A percentile compares a stretch with the other conserved stretches of the same genome.
These are phyloP conservation scores for Epizoanthus stellaris DNA, from an alignment of 92 coral and sea anemone genomes.

Conservation along the genomic window DNA sequence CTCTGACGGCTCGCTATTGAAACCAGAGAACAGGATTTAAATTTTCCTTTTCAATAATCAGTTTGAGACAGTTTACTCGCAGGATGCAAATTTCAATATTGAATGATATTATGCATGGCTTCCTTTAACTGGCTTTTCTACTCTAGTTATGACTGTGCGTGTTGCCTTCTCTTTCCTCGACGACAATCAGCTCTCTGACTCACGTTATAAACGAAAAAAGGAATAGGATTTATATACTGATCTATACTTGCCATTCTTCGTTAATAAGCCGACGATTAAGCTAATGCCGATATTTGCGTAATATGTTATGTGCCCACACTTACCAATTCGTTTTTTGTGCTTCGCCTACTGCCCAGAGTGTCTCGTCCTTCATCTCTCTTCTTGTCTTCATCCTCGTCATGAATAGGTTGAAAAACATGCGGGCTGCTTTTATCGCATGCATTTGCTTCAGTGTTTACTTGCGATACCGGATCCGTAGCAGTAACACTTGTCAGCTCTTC, in stretches of 20 bases:
- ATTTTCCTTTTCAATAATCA: slow-evolving; percentile 7
- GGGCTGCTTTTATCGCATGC: not conserved
- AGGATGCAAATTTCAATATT: not conserved
- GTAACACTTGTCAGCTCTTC: not conserved
- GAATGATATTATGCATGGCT: not conserved
- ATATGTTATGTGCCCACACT: slow-evolving; percentile 1
- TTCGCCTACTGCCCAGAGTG: slow-evolving; percentile 1
- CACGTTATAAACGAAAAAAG: not conserved
- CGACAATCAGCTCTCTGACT: too few relatives aligned
- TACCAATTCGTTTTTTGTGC: slow-evolving; percentile 37
- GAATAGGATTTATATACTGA: too few relatives aligned
- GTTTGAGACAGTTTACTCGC: not conserved
- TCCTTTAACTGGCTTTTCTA: not conserved
- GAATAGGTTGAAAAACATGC: not conserved
- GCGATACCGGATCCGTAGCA: not conserved
- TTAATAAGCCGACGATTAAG: slow-evolving; percentile 19
- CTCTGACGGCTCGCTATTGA: not conserved
- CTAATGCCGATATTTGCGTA: slow-evolving; percentile 21
- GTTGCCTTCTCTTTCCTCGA: too few relatives aligned
- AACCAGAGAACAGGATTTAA: not conserved
- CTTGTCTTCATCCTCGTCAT: slow-evolving; percentile 1
- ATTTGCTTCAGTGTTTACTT: slow-evolving; percentile 5
- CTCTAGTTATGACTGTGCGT: not conserved
- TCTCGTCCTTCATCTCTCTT: not conserved
- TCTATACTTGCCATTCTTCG: not conserved